Conservation (phyloP, 1,140 invertebrate genomes). For the Brachionus angularis region DNA sequence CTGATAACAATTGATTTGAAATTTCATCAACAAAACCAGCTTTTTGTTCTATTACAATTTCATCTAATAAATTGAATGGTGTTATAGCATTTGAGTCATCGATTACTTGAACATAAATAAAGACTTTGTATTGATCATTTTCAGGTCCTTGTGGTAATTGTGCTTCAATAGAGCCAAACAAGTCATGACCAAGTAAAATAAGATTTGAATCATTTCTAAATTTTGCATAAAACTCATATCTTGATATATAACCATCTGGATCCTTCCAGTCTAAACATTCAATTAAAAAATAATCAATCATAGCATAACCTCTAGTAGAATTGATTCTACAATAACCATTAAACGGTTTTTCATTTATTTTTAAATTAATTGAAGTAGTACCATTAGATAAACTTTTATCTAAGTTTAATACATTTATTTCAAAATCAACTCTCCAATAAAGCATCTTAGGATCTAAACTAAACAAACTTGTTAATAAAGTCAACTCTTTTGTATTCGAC, state of each 20-base stretch:
- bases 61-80: neutral
- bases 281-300: neutral
- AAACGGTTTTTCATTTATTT: slow-evolving; percentile 32
- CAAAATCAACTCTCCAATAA: no score
- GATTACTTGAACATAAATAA: slow-evolving; percentile 22
- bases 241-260: neutral
- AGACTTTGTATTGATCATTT: neutral
- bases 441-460: no score
- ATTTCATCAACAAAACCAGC: neutral
- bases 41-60: neutral
- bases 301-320: neutral
- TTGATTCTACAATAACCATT: slow-evolving; percentile 12
- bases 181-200: neutral
- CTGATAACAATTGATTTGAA: slow-evolving; percentile 1
- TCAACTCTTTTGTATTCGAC: no score
- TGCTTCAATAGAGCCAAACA: neutral
- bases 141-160: slow-evolving; percentile 18
- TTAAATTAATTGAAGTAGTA: neutral
- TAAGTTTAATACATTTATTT: no score
- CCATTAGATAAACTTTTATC: neutral
- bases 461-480: no score
- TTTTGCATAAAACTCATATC: slow-evolving; percentile 15
- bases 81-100: slow-evolving; percentile 23
- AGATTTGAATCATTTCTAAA: neutral
- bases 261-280: slow-evolving; percentile 12